Conservation (phyloP, 2,113 vertebrate genomes). For the Oreamnos americanus region DNA sequence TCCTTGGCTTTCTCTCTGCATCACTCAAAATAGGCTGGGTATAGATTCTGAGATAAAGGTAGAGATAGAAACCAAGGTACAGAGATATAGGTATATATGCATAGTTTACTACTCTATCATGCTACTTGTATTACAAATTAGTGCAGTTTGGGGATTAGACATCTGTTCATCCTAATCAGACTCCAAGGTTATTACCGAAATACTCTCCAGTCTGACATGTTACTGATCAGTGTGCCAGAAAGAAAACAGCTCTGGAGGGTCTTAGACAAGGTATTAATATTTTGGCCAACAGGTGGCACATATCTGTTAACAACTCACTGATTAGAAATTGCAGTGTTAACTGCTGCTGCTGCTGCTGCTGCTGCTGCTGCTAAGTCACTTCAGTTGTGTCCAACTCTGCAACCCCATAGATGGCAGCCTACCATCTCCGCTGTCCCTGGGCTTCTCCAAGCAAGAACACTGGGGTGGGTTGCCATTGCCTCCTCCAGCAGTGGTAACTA, state of each 20-base stretch:
- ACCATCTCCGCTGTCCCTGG: background rate
- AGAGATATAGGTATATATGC: background rate
- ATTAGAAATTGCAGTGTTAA: background rate
- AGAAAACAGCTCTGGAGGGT: background rate
- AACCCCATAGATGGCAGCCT: background rate
- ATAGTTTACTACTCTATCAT: background rate
- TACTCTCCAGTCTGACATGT: background rate
- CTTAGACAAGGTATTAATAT: background rate
- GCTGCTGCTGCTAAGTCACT: background rate
- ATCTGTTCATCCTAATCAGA: background rate
- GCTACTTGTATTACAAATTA: background rate
- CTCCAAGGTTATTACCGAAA: background rate
- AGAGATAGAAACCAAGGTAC: background rate
- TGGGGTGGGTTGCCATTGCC: background rate
- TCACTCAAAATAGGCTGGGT: background rate
- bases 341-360: background rate
- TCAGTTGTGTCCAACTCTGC: accelerated
- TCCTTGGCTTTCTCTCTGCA: background rate
- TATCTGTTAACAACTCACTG: background rate
- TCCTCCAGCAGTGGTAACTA: background rate
- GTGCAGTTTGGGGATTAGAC: background rate
- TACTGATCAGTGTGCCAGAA: background rate
- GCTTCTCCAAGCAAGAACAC: background rate
- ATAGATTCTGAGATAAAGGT: background rate
- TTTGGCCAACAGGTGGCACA: background rate